Evolutionary conservation across 2,113 vertebrate species (phyloP), one percentile per base, ranked within the genome.

Genomic region (Oxyruncus cristatus): DNA sequence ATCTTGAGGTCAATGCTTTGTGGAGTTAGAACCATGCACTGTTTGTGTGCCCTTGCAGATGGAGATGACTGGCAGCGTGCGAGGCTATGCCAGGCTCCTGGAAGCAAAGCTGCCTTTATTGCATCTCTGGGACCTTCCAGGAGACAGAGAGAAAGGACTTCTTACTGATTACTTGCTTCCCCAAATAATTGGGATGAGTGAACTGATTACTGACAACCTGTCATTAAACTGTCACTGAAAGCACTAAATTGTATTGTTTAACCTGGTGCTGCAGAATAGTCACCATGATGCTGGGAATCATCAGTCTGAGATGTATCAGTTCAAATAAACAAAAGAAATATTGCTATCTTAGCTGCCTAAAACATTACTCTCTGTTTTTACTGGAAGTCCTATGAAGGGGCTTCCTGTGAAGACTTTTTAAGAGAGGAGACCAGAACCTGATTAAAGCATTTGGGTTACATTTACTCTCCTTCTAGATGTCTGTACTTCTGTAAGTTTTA

Each of bases 101-200:
- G 68, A 80, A 74, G 86, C 50, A 96, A 92, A 86, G 53, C 80
- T 87, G 87, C 37, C 39, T 89, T 91, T 71, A 72, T 73, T 75
- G 41, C 49, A 49, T 41, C 62, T 56, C 79, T 4, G 1, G 11
- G n/a, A 52, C 37, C 37, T 85, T 66, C 81, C 74, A 72, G 58
- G 30, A 91, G 59, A 61, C 26, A 70, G 23, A 62, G 58, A 83
- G 42, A 93, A 86, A 78, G 47, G 37, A 5, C 0, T 0, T 68
- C 49, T 74, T 67, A 39, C 17, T 26, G n/a, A 50, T 61, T 7
- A 78, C 47, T 66, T 90, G 2, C 53, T 76, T 74, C 17, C 17
- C 28, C 53, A 73, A 73, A 61, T 65, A 52, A 70, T 24, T 56
- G 41, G 12, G 23, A 56, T 47, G 26, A 61, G 21, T 0, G 4